phyloP scores from a whole-genome alignment of 2,113 vertebrate species.

The Anolis sagrei region DNA sequence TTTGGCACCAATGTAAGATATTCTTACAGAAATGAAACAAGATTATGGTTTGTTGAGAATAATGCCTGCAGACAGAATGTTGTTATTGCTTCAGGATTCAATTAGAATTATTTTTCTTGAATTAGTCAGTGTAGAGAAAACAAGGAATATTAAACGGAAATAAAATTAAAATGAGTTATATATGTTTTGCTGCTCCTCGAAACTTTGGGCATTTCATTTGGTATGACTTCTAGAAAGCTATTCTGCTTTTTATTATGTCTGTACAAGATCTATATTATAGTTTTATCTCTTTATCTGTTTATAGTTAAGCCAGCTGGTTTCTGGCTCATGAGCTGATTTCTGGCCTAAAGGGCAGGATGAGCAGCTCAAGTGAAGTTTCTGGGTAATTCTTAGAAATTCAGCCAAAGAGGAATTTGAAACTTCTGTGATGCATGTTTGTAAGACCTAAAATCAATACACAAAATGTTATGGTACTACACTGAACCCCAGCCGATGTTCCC shows the following conservation, averaged over 20 bases:
- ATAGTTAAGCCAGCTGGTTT: background rate
- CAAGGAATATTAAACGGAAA: constrained; percentile 52
- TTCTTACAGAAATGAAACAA: constrained; percentile 38
- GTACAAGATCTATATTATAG: background rate
- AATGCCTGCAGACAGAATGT: constrained; percentile 57
- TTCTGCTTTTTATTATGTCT: constrained; percentile 25
- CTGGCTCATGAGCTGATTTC: background rate
- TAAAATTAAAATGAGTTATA: constrained; percentile 57
- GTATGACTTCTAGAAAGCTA: constrained; percentile 1
- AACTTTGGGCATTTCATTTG: constrained; percentile 27
- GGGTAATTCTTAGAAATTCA: background rate
- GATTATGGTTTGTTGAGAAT: constrained; percentile 44
- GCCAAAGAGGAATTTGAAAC: background rate
- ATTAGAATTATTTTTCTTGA: constrained; percentile 66
- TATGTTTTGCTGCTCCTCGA: constrained; percentile 30
- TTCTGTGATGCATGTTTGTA: background rate
- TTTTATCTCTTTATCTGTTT: constrained; percentile 21
- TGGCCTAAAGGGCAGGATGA: background rate
- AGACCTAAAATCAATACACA: too few species aligned
- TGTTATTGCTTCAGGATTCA: constrained; percentile 66
- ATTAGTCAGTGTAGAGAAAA: constrained; percentile 67
- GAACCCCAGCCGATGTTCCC: too few species aligned
- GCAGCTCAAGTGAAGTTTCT: background rate
- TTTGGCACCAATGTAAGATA: constrained; percentile 23
- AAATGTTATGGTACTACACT: too few species aligned